A percentile compares a stretch with the other conserved stretches of the same genome.
phyloP scores from a whole-genome alignment of 2,797 vertebrate species.

The Etheostoma nigrum region DNA sequence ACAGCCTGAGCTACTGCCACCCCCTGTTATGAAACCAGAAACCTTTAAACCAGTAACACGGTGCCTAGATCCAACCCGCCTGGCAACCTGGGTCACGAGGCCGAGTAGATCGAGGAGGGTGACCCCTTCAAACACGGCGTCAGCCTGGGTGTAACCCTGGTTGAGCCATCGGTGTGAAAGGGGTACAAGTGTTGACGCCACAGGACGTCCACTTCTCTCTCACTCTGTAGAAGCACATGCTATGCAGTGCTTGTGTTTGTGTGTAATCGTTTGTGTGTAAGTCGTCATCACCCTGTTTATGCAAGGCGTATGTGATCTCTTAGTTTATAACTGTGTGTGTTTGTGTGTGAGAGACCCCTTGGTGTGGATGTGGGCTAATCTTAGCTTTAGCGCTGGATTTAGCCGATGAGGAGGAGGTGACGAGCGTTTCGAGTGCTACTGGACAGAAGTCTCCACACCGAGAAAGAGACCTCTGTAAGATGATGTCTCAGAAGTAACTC shows the following conservation, averaged over 20 bases:
- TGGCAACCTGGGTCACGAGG: too few species aligned
- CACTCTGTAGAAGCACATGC: not conserved
- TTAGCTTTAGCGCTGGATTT: constrained; percentile 75
- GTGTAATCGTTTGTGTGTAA: constrained; percentile 46
- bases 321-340: constrained; percentile 31
- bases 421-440: constrained; percentile 49
- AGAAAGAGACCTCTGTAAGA: not conserved
- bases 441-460: constrained; percentile 28
- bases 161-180: too few species aligned
- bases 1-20: too few species aligned
- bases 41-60: too few species aligned
- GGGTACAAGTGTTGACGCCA: not conserved
- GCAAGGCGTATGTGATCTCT: constrained; percentile 51
- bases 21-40: too few species aligned
- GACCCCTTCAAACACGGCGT: too few species aligned
- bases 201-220: constrained; percentile 1
- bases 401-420: constrained; percentile 74
- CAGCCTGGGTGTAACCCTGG: too few species aligned
- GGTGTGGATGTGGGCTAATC: constrained; percentile 81
- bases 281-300: constrained; percentile 36
- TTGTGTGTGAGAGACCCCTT: constrained; percentile 37
- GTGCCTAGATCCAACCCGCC: too few species aligned
- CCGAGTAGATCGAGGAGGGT: too few species aligned
- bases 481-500: not conserved
- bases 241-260: not conserved